phyloP scores from a whole-genome alignment of 2,113 vertebrate genomes.

The Prunella himalayana region DNA sequence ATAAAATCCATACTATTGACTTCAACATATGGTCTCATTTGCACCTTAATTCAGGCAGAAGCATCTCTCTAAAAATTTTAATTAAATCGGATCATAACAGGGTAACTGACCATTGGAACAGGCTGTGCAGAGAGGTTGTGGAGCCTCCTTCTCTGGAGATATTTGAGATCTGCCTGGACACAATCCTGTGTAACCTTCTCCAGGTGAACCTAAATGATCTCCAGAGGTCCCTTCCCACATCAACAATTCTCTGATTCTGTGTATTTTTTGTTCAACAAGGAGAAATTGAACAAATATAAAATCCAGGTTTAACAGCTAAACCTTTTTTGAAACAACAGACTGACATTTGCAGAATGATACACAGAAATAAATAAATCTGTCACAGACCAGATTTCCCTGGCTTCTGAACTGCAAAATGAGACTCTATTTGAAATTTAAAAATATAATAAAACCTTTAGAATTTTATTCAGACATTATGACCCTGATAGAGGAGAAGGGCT shows the following conservation, averaged over 20 bases:
- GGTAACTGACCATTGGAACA: not conserved
- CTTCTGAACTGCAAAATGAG: not conserved
- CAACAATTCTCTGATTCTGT: not conserved
- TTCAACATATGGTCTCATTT: not conserved
- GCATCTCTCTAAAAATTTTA: not conserved
- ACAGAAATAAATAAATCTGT: not conserved
- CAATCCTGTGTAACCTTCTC: fast-evolving
- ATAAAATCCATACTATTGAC: not conserved
- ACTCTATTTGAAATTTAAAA: not conserved
- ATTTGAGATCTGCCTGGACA: not conserved
- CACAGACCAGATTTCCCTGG: not conserved
- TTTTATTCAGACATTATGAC: not conserved
- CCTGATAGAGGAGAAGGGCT: not conserved
- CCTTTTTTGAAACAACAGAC: not conserved
- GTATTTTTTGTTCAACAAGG: not conserved
- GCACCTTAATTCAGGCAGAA: not conserved
- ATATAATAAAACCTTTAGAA: not conserved
- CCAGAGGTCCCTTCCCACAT: not conserved
- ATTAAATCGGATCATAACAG: fast-evolving
- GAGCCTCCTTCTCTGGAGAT: not conserved
- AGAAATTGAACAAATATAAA: not conserved
- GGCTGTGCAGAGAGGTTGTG: not conserved
- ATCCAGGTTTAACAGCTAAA: not conserved
- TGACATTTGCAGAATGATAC: not conserved
- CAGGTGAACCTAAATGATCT: not conserved